Percentiles rank a stretch among this genome's conserved stretches.
Evolutionary conservation across 2,113 vertebrate genomes (phyloP).

Genomic region (Datnioides undecimradiatus): DNA sequence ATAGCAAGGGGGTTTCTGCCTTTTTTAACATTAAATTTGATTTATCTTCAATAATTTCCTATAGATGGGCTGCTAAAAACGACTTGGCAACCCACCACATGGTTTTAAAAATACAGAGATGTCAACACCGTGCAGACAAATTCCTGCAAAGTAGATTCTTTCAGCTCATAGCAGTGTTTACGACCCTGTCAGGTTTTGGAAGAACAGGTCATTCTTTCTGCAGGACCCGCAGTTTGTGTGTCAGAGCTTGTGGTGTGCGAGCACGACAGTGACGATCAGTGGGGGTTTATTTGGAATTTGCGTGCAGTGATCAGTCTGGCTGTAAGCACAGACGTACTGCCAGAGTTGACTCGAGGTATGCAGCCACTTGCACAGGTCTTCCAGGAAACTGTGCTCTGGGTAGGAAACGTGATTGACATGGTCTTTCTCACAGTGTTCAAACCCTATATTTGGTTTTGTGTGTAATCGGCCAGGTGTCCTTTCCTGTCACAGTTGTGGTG

Average conservation of each 20-base stretch:
- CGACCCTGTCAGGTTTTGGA: background rate
- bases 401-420: conserved; percentile 18
- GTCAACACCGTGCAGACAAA: background rate
- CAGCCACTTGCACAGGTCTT: conserved; percentile 11
- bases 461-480: background rate
- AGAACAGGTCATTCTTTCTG: background rate
- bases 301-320: background rate
- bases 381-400: conserved; percentile 35
- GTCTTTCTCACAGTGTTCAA: background rate
- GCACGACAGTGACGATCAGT: background rate
- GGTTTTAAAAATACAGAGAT: background rate
- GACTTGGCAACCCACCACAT: background rate
- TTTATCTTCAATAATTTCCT: background rate
- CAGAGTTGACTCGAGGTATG: background rate
- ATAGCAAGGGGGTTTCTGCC: too few species aligned
- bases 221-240: background rate
- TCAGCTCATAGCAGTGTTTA: background rate
- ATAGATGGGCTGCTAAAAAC: background rate
- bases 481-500: conserved; percentile 50
- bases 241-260: background rate
- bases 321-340: background rate
- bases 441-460: background rate
- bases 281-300: conserved; percentile 29
- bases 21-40: background rate
- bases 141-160: background rate